These are phyloP conservation scores for Poeciliopsis gracilis DNA, from an alignment of 2,797 vertebrate genomes.

Conservation along the genomic window DNA sequence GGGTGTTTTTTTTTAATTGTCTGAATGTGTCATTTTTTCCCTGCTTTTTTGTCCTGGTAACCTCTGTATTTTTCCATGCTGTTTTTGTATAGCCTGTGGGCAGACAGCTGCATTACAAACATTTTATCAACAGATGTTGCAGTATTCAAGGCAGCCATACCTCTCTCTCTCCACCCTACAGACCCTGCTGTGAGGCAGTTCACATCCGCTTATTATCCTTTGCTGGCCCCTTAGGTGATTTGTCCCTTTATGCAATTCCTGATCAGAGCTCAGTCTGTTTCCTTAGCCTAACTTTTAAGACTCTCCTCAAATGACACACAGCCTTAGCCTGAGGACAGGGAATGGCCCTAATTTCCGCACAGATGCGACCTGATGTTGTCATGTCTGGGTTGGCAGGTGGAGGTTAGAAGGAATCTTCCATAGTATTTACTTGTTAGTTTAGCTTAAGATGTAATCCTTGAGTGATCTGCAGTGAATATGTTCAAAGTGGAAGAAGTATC, in stretches of 20 bases:
- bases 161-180: constrained; percentile 52
- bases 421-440: constrained; percentile 23
- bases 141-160: constrained; percentile 37
- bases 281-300: constrained; percentile 63
- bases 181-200: constrained; percentile 62
- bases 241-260: constrained; percentile 35
- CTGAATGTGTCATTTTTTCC: constrained; percentile 30
- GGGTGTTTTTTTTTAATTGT: neutral
- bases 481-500: constrained; percentile 17
- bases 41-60: constrained; percentile 16
- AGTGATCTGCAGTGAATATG: neutral
- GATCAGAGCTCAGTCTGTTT: constrained; percentile 46
- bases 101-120: constrained; percentile 72
- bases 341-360: constrained; percentile 51
- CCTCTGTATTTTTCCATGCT: constrained; percentile 54
- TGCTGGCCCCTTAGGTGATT: constrained; percentile 48
- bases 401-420: constrained; percentile 47
- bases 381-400: constrained; percentile 59
- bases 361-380: constrained; percentile 43
- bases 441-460: neutral
- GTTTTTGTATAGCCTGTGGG: constrained; percentile 53
- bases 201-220: constrained; percentile 66
- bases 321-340: constrained; percentile 40
- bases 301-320: constrained; percentile 60
- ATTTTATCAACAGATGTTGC: constrained; percentile 65